Conservation (phyloP, 92 coral and sea anemone species). For the Nematostella vectensis region DNA sequence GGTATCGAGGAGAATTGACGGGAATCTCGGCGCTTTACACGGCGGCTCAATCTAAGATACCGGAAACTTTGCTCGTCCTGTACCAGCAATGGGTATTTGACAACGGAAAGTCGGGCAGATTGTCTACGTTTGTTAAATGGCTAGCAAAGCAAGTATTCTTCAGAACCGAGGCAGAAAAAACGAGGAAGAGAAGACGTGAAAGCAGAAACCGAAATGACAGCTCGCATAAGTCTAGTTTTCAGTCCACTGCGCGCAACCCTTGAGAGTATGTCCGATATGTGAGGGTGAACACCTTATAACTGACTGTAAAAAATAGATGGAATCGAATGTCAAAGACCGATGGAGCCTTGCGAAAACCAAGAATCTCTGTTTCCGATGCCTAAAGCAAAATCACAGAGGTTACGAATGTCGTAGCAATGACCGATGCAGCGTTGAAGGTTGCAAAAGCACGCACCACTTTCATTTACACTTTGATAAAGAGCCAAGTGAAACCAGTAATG, state of each 20-base stretch:
- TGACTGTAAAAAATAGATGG: slow-evolving; percentile 3
- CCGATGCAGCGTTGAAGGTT: slow-evolving; percentile 14
- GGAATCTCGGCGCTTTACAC: slow-evolving; percentile 29
- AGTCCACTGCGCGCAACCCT: background rate
- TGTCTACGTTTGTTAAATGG: slow-evolving; percentile 12
- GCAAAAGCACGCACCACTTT: slow-evolving; percentile 29
- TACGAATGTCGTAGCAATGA: slow-evolving; percentile 11
- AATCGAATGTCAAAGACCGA: slow-evolving; percentile 3
- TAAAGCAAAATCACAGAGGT: slow-evolving; percentile 11
- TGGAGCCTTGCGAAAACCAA: slow-evolving; percentile 9
- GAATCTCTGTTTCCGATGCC: slow-evolving; percentile 11
- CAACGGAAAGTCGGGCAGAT: slow-evolving; percentile 5
- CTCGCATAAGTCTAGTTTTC: background rate
- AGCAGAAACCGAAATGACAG: background rate
- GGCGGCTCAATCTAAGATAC: slow-evolving; percentile 15
- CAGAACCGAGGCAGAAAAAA: slow-evolving; percentile 15
- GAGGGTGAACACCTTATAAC: slow-evolving; percentile 1
- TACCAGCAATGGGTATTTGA: slow-evolving; percentile 23
- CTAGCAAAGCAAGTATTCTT: slow-evolving; percentile 25
- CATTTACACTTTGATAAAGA: slow-evolving; percentile 24
- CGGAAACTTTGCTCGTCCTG: slow-evolving; percentile 15
- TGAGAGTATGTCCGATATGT: slow-evolving; percentile 2
- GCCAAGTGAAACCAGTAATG: background rate
- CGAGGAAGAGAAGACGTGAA: slow-evolving; percentile 1
- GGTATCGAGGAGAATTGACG: slow-evolving; percentile 11